Evolutionary conservation across 2,113 vertebrate genomes (phyloP).

Genomic region (Notiomystis cincta): DNA sequence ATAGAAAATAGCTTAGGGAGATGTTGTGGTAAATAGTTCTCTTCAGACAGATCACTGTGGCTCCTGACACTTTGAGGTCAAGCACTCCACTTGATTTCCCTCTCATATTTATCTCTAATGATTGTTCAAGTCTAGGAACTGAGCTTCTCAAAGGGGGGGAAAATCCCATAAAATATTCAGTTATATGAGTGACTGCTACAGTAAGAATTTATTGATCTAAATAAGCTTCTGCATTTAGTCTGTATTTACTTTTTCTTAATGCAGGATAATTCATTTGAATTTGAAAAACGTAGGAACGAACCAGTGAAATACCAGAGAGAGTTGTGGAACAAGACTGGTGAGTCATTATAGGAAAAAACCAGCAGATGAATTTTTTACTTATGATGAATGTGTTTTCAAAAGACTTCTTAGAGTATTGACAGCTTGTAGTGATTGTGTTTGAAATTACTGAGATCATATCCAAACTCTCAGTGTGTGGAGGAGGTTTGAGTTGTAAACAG

Average conservation of each 20-base stretch:
- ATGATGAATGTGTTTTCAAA: not conserved
- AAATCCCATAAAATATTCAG: accelerated
- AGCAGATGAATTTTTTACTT: not conserved
- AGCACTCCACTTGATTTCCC: not conserved
- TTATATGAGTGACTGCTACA: not conserved
- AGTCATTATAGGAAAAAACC: not conserved
- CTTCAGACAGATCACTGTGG: not conserved
- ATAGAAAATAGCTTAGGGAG: not conserved
- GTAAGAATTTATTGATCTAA: not conserved
- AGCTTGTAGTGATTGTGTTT: not conserved
- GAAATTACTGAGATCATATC: not conserved
- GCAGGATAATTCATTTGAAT: slow-evolving; percentile 95
- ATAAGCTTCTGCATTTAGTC: not conserved
- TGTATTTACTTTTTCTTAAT: not conserved
- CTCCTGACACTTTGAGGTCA: not conserved
- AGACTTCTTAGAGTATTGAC: not conserved
- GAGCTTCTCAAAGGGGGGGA: not conserved
- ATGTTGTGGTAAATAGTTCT: not conserved
- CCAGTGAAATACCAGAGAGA: slow-evolving; percentile 92
- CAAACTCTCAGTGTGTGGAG: not conserved
- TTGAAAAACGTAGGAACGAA: slow-evolving; percentile 93
- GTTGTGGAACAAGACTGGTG: slow-evolving; percentile 93
- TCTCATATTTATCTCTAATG: not conserved
- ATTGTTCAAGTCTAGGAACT: not conserved
- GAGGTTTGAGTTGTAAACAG: not conserved